These are phyloP conservation scores for Yponomeuta malinellus DNA, from an alignment of 2,888 invertebrate species.

Conservation along the genomic window DNA sequence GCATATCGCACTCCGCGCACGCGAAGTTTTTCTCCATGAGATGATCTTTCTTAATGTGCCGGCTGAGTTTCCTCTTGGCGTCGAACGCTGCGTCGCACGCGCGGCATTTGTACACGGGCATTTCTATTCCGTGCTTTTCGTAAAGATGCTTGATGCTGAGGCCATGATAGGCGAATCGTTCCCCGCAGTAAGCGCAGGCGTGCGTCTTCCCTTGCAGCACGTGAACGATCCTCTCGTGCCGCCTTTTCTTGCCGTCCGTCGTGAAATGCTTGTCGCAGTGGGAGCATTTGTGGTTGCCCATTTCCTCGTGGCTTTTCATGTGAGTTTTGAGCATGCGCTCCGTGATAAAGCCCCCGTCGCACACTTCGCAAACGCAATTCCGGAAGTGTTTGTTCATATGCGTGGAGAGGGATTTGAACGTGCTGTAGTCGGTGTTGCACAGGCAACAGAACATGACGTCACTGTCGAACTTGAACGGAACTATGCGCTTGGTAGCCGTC, in stretches of 20 bases:
- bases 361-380: conserved; percentile 39
- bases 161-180: conserved; percentile 52
- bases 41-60: conserved; percentile 27
- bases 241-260: conserved; percentile 50
- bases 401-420: conserved; percentile 38
- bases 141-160: conserved; percentile 54
- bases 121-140: conserved; percentile 38
- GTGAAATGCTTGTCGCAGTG: conserved; percentile 60
- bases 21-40: conserved; percentile 26
- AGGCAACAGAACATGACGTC: conserved; percentile 35
- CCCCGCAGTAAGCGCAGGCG: conserved; percentile 47
- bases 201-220: conserved; percentile 33
- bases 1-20: conserved; percentile 33
- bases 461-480: conserved; percentile 39
- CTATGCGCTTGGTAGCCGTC: conserved; percentile 39
- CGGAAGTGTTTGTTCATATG: conserved; percentile 44
- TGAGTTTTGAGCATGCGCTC: conserved; percentile 35
- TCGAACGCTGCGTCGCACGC: conserved; percentile 27
- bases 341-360: conserved; percentile 40
- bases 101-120: conserved; percentile 23
- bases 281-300: conserved; percentile 42
- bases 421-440: conserved; percentile 33
- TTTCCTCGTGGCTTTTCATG: conserved; percentile 40
- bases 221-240: conserved; percentile 57
- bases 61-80: conserved; percentile 22